These are phyloP conservation scores for Glyptemys insculpta DNA, from an alignment of 2,797 vertebrate genomes.

Conservation along the genomic window DNA sequence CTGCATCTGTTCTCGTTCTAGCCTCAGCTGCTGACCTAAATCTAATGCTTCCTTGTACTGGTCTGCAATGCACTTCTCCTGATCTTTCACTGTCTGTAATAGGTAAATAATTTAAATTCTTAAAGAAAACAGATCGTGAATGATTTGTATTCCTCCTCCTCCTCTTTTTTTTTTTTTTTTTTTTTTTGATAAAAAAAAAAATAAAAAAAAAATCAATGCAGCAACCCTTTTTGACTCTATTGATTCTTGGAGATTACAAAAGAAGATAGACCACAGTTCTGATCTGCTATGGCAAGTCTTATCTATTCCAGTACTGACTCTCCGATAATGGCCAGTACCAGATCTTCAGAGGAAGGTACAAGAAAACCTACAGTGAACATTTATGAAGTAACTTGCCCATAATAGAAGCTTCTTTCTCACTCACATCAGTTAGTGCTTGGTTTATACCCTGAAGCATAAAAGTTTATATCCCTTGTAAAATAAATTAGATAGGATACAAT, in stretches of 20 bases:
- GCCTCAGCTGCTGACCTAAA: slow-evolving; percentile 78
- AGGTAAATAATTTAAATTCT: background rate
- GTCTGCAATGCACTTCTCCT: slow-evolving; percentile 72
- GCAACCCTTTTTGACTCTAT: background rate
- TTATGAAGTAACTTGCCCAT: background rate
- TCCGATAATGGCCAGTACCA: background rate
- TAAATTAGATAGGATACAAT: background rate
- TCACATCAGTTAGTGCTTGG: background rate
- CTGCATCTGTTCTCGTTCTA: slow-evolving; percentile 80
- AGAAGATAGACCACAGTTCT: background rate
- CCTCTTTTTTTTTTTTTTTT: no score
- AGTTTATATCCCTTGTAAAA: background rate
- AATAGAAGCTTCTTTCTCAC: background rate
- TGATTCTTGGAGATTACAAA: background rate
- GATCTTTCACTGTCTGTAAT: slow-evolving; percentile 76
- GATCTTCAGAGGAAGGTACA: background rate
- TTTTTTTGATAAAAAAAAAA: no score
- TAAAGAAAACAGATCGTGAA: background rate
- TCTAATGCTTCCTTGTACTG: slow-evolving; percentile 80
- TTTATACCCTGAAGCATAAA: background rate
- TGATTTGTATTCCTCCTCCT: background rate
- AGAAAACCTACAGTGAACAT: background rate
- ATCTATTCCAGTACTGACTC: background rate
- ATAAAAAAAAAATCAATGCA: no score
- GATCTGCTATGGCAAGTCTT: no score